Base-by-base conservation (phyloP, 2,797 vertebrate genomes). In the Micromesistius poutassou region DNA sequence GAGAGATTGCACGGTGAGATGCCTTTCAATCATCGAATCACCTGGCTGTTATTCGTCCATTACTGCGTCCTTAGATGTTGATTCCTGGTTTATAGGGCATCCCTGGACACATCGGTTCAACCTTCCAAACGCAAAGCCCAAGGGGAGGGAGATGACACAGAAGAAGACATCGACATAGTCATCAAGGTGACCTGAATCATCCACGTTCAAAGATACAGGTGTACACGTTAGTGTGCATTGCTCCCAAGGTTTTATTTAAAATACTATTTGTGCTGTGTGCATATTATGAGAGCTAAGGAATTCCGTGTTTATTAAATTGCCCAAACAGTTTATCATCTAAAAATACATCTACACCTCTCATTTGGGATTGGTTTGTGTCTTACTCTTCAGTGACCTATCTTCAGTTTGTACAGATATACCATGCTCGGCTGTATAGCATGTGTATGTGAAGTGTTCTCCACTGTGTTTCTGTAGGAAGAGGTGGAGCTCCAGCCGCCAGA, bases 401-500 rank as follows among this genome's bases (percentile, higher is more conserved):
- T 46, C 12, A 28, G 30, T 25, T n/a, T 70, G 22, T 70, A 25
- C 28, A 70, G 28, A 70, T 9, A 25, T 12, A 25, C 25, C 10
- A 10, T 13, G 25, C n/a, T 25, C 66, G 30, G 66, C 25, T 68
- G 8, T 68, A 42, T 77, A 66, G 55, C 62, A 55, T 74, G n/a
- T n/a, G 16, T 77, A 38, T 38, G 3, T 80, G 14, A 28, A n/a
- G 70, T 72, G 19, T 19, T 72, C 8, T 8, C 5, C 9, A 3
- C 16, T 77, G 13, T 46, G 5, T 80, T 30, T 76, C 50, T 75
- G 13, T 86, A 99, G 98, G 97, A 97, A 91, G 96, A 97, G 81
- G 89, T 97, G 81, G 97, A 98, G 86, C 91, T 96, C 79, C 97
- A 94, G 82, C 97, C 94, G 75, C 94, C 93, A 8, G 97, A 98